These are phyloP conservation scores for Iguana delicatissima DNA, from an alignment of 2,797 vertebrate species.

Conservation along the genomic window DNA sequence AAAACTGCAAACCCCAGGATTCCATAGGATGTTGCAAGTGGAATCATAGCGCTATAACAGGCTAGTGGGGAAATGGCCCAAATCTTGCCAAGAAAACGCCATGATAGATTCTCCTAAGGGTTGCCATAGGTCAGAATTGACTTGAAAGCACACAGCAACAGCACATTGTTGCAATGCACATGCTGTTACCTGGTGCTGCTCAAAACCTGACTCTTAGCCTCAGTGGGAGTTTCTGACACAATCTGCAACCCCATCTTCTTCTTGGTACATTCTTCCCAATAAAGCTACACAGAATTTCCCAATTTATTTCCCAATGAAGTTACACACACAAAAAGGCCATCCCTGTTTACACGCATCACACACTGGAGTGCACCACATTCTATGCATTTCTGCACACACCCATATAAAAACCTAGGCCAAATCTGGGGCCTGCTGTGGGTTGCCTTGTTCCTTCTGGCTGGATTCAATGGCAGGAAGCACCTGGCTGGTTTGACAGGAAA, in stretches of 20 bases:
- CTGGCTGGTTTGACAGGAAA: conserved; percentile 81
- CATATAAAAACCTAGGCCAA: neutral
- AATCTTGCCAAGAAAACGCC: no score
- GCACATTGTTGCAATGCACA: neutral
- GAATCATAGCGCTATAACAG: no score
- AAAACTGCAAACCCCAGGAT: no score
- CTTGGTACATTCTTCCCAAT: no score
- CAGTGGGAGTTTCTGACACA: neutral
- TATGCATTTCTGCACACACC: neutral
- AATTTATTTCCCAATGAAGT: no score
- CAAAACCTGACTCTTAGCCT: no score
- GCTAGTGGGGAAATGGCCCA: no score
- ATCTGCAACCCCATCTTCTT: neutral
- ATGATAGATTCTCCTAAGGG: no score
- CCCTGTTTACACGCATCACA: neutral
- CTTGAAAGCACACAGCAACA: no score
- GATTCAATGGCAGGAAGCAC: conserved; percentile 85
- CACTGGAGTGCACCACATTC: neutral
- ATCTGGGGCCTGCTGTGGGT: neutral
- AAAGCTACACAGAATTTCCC: neutral
- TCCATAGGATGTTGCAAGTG: no score
- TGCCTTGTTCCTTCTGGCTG: conserved; percentile 5
- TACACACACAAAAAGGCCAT: neutral
- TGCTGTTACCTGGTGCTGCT: neutral
- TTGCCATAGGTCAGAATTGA: no score